Evolutionary conservation across 2,797 vertebrate species (phyloP).

Genomic region (Eremophila alpestris): DNA sequence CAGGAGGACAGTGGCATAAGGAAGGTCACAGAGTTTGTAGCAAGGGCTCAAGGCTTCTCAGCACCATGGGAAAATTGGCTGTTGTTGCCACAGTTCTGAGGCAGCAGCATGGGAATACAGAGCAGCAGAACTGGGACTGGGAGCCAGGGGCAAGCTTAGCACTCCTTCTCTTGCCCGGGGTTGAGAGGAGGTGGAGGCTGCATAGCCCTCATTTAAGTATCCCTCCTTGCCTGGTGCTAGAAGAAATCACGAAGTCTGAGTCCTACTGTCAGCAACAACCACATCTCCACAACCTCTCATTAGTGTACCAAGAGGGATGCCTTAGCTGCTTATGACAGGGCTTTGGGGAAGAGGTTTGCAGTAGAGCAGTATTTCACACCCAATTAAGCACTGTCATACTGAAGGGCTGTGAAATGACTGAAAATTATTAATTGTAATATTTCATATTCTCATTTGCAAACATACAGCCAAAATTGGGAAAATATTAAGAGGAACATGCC

Average conservation of each 20-base stretch:
- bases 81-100: not conserved
- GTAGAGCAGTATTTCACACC: not conserved
- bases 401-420: not conserved
- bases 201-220: not conserved
- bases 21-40: not conserved
- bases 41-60: not conserved
- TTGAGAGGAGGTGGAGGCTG: not conserved
- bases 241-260: not conserved
- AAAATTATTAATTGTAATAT: constrained; percentile 7
- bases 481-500: not conserved
- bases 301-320: not conserved
- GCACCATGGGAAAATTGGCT: not conserved
- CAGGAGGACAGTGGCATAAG: not conserved
- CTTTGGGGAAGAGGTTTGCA: not conserved
- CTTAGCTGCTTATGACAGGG: not conserved
- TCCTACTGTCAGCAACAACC: not conserved
- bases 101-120: not conserved
- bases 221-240: not conserved
- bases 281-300: not conserved
- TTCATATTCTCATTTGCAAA: not conserved
- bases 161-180: not conserved
- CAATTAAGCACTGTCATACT: not conserved
- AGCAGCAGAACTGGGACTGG: not conserved
- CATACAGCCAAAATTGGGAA: not conserved
- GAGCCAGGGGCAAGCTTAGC: not conserved